A percentile compares a stretch with the other conserved stretches of the same genome.
Conservation (phyloP, 92 coral and sea anemone genomes). For the Metridium senile region DNA sequence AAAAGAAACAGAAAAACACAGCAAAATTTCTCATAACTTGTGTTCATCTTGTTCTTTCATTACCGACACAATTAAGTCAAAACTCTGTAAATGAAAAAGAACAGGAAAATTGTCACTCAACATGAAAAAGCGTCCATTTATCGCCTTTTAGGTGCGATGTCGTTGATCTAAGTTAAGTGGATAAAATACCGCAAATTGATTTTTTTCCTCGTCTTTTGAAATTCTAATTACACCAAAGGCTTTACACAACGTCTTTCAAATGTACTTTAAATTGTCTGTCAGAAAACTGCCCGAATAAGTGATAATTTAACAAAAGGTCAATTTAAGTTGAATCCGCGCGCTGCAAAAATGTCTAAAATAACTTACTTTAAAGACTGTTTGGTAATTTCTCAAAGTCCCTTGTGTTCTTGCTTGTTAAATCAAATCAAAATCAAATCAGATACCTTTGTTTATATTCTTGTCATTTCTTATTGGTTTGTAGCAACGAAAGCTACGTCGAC, state of each 20-base stretch:
- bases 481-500: background rate
- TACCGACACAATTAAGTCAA: background rate
- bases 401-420: background rate
- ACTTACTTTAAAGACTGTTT: no score
- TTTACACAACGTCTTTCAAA: background rate
- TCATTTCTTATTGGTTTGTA: conserved; percentile 28
- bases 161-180: background rate
- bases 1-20: background rate
- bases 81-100: background rate
- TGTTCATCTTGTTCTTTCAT: background rate
- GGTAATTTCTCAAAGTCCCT: background rate
- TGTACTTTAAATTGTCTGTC: background rate
- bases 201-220: background rate
- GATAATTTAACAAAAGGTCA: background rate
- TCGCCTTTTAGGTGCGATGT: background rate
- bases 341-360: no score
- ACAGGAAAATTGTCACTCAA: background rate
- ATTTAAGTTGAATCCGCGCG: background rate
- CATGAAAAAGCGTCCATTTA: background rate
- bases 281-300: background rate
- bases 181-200: background rate
- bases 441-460: conserved; percentile 7
- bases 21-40: background rate
- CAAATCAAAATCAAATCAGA: background rate
- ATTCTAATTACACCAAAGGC: background rate